Base-by-base conservation (phyloP, 1,140 invertebrate genomes). In the Uloborus diversus region DNA sequence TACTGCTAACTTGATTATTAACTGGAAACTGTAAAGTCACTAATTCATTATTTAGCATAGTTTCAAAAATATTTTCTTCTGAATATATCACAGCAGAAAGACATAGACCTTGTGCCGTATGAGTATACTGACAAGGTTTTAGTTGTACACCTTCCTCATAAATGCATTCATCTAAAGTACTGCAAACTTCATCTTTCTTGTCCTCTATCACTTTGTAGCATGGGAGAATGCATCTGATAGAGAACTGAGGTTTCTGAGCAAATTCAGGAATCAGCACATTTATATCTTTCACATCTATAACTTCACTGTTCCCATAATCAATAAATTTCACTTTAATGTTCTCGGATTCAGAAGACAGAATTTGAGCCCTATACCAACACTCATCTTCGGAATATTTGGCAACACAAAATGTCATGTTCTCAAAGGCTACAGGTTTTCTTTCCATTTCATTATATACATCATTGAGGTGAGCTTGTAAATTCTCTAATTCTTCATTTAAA, bases 291-390 rank as follows among this genome's bases (percentile, higher is more conserved):
- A 17, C 7, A n/a, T 57, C 17, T 9, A 79, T 56, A 17, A n/a
- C 35, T 25, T 69, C 76, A 33, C 35, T 37, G 23, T 81, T 81
- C 30, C 79, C 79, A 68, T 81, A 81, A 61, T 81, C 79, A 61
- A 81, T 59, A 42, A 64, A 81, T 17, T 59, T 27, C 1, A 81
- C 69, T 49, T 37, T 47, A 20, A 81, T 27, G n/a, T 68, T 17
- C 11, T 65, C 20, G 2, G 57, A 27, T 35, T 59, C n/a, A n/a
- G 25, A 30, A 4, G 13, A n/a, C 17, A 62, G 3, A 62, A 81
- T 32, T 42, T 65, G 27, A 2, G 79, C 79, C 61, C 79, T 70
- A 27, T 81, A 81, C 79, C 79, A 81, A 25, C 9, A 33, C 25
- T 81, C 69, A 75, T 81, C 79, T 35, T 68, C 62, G 1, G n/a